Conservation (phyloP, 2,797 vertebrate genomes). For the Halcyon smyrnensis region DNA sequence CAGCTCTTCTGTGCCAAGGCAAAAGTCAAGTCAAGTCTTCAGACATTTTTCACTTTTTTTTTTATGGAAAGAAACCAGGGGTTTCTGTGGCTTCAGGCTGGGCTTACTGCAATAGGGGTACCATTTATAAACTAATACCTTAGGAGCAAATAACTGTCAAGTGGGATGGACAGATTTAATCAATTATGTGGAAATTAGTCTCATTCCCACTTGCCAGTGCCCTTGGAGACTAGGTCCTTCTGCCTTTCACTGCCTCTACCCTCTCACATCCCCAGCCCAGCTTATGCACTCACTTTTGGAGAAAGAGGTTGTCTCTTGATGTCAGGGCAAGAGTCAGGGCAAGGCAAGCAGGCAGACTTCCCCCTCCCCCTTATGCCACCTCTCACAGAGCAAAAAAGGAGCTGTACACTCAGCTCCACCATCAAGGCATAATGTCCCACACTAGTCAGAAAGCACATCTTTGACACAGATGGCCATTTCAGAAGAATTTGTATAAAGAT, state of each 20-base stretch:
- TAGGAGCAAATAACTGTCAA: not conserved
- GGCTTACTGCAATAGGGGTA: not conserved
- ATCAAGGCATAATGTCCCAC: fast-evolving
- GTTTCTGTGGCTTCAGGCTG: not conserved
- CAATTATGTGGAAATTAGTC: not conserved
- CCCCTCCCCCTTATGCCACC: fast-evolving
- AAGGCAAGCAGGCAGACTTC: not conserved
- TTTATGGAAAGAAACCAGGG: not conserved
- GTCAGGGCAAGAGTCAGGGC: not conserved
- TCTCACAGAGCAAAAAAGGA: not conserved
- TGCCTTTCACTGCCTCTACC: not conserved
- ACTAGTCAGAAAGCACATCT: not conserved
- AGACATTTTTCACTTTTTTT: not conserved
- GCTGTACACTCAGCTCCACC: not conserved
- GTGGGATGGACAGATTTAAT: not conserved
- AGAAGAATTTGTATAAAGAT: not conserved
- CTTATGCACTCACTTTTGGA: not conserved
- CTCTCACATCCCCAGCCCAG: not conserved
- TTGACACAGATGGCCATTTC: not conserved
- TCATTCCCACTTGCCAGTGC: fast-evolving
- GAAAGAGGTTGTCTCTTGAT: not conserved
- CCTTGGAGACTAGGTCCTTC: not conserved
- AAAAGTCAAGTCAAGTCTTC: not conserved
- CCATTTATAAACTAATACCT: not conserved
- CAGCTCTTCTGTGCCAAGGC: not conserved